phyloP scores from a whole-genome alignment of 2,888 invertebrate species.

The Globia sparganii region DNA sequence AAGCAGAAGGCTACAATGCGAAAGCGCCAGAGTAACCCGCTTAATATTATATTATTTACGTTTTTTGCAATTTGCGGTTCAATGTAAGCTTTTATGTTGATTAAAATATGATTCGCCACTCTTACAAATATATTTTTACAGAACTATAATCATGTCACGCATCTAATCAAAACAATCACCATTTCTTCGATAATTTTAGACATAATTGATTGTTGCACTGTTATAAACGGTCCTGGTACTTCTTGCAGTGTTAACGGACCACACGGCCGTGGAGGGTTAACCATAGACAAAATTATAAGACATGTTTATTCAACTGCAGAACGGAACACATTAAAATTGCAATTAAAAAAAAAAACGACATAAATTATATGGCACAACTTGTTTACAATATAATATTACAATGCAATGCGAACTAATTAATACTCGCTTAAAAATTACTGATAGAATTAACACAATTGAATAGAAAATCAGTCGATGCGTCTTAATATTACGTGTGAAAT shows the following conservation, averaged over 20 bases:
- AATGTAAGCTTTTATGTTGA: too few relatives aligned
- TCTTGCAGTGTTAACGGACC: background rate
- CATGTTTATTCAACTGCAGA: background rate
- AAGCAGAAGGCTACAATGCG: background rate
- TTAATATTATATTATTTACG: too few relatives aligned
- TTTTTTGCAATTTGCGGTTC: too few relatives aligned
- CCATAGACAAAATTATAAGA: conserved; percentile 4
- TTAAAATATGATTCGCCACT: too few relatives aligned
- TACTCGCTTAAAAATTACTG: conserved; percentile 7
- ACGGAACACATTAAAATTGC: background rate
- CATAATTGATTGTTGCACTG: background rate
- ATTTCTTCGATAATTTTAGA: background rate
- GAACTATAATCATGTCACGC: background rate
- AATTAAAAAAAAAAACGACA: background rate
- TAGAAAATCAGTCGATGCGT: background rate
- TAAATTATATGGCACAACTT: background rate
- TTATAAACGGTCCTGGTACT: background rate
- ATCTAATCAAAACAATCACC: background rate
- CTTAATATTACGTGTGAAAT: background rate
- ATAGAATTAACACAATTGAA: conserved; percentile 32
- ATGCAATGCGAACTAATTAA: background rate
- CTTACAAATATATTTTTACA: too few relatives aligned
- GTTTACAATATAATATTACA: conserved; percentile 13
- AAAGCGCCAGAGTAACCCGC: too few relatives aligned
- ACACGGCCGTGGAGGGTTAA: conserved; percentile 5